Base-by-base conservation (phyloP, 1,140 invertebrate species). In the Atta cephalotes region DNA sequence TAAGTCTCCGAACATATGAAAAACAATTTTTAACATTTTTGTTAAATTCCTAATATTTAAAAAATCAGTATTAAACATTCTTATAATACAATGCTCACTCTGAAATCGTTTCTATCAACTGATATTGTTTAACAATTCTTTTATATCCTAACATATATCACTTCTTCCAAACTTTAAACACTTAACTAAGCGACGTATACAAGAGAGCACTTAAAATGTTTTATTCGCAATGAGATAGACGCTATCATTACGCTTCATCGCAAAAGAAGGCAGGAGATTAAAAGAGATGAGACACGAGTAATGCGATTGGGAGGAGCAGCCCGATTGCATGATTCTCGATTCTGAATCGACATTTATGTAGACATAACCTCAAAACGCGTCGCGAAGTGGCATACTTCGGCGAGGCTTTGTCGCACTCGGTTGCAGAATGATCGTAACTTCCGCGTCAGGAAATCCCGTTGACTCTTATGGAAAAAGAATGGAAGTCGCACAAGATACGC, bases 281-380 rank as follows among this genome's bases (percentile, higher is more conserved):
- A 39, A 49, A n/a, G 6, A 21, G 12, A 25, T 7, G n/a, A 0
- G 9, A 5, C 2, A 68, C 0, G 28, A 58, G 28, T 18, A 53
- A 45, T 3, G 21, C 71, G 28, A 2, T 9, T 3, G n/a, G 49
- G 16, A n/a, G 25, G 25, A 56, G 3, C 0, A n/a, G 4, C 25
- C 16, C 21, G 49, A 53, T 16, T 25, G 45, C 39, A 12, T 16
- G 14, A 51, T 3, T 7, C 65, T 66, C 35, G n/a, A 10, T 3
- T 66, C 31, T 9, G 31, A 39, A n/a, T 45, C 65, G 65, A 35
- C 35, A 2, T 16, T 12, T n/a, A n/a, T 45, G 10, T 12, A 18
- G 21, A 21, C 3, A 68, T 68, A 68, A 68, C 65, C 65, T 68
- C 35, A n/a, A 68, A 68, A 21, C 4, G 35, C n/a, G 65, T 39